Evolutionary conservation across 2,113 vertebrate genomes (phyloP).

Genomic region (Bettongia penicillata): DNA sequence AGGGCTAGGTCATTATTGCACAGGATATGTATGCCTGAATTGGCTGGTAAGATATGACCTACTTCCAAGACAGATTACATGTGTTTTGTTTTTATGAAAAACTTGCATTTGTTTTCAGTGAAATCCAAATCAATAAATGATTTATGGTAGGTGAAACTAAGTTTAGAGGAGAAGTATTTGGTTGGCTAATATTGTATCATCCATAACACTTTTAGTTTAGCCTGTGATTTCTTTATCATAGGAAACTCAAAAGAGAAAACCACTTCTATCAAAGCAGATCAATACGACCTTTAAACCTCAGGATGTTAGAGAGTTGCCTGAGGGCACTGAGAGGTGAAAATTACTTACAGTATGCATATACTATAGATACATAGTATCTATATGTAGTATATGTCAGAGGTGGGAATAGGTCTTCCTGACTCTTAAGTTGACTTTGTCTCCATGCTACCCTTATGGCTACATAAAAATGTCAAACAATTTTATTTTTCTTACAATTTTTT

Average conservation of each 20-base stretch:
- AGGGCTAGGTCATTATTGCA: neutral
- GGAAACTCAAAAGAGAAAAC: neutral
- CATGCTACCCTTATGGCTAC: neutral
- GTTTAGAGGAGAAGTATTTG: neutral
- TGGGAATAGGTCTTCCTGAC: neutral
- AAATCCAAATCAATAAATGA: neutral
- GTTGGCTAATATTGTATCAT: neutral
- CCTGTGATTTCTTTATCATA: neutral
- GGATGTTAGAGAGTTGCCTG: neutral
- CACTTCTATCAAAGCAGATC: neutral
- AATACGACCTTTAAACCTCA: neutral
- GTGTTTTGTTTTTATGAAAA: neutral
- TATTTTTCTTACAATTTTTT: neutral
- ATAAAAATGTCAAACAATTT: neutral
- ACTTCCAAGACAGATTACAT: neutral
- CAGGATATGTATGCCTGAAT: neutral
- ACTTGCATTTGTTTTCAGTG: neutral
- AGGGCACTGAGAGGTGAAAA: neutral
- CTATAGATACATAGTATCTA: no score
- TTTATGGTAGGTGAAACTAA: neutral
- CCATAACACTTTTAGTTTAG: neutral
- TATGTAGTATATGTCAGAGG: neutral
- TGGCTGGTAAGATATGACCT: neutral
- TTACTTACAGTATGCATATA: neutral
- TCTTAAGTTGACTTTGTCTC: neutral